These are phyloP conservation scores for Elysia crispata DNA, from an alignment of 2,888 invertebrate species.

Conservation along the genomic window DNA sequence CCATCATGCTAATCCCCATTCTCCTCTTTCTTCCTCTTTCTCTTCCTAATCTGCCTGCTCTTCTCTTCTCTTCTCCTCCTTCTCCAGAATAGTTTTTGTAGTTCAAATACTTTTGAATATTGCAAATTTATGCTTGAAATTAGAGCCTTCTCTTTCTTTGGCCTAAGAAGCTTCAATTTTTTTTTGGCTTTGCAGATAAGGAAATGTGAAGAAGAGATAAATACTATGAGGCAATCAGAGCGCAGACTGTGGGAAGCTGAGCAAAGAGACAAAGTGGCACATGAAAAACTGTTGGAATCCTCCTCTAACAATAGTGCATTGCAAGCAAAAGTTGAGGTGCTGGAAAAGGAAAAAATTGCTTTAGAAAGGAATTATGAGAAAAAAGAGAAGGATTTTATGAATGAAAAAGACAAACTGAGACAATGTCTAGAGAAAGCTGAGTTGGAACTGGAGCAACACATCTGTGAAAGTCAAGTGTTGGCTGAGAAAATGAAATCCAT, in stretches of 20 bases:
- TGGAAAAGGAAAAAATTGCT: conserved; percentile 32
- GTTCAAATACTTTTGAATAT: too few species aligned
- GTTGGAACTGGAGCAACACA: conserved; percentile 12
- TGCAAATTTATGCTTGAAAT: too few species aligned
- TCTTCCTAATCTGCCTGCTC: too few species aligned
- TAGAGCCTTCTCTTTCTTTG: too few species aligned
- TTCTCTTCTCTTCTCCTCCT: too few species aligned
- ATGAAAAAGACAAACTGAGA: conserved; percentile 3
- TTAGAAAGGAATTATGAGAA: conserved; percentile 9
- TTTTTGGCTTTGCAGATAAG: conserved; percentile 26
- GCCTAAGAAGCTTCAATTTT: not conserved
- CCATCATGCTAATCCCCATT: too few species aligned
- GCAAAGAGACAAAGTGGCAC: conserved; percentile 6
- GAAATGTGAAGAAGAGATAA: conserved; percentile 33
- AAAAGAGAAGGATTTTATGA: not conserved
- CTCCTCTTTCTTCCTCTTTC: too few species aligned
- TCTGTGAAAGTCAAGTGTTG: conserved; percentile 11
- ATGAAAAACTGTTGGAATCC: conserved; percentile 25
- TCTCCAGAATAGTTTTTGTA: too few species aligned
- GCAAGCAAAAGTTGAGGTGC: conserved; percentile 5
- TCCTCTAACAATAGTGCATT: conserved; percentile 14
- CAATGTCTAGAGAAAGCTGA: conserved; percentile 15
- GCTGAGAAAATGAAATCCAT: conserved; percentile 14
- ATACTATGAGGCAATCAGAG: not conserved
- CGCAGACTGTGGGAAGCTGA: not conserved